Evolutionary conservation across 2,797 vertebrate species (phyloP).

Genomic region (Gymnocypris eckloni): DNA sequence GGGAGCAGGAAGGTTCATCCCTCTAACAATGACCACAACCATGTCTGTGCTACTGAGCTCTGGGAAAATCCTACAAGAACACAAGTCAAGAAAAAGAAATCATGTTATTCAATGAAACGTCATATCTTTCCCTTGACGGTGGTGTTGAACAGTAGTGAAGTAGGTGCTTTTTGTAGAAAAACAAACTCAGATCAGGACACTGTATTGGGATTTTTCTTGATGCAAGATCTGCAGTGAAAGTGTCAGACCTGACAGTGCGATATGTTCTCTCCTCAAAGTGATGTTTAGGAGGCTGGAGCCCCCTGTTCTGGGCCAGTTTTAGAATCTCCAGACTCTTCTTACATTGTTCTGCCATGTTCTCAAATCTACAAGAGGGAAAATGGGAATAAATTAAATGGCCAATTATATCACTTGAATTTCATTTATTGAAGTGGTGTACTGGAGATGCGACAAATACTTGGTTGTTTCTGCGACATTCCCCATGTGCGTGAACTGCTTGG

Average conservation of each 20-base stretch:
- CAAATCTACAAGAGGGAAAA: constrained; percentile 81
- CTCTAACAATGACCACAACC: constrained; percentile 91
- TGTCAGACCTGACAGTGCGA: constrained; percentile 86
- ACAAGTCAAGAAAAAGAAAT: neutral
- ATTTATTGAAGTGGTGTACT: neutral
- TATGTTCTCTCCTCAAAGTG: constrained; percentile 93
- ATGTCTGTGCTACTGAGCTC: constrained; percentile 97
- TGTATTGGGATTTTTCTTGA: neutral
- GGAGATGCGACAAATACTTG: constrained; percentile 78
- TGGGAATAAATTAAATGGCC: neutral
- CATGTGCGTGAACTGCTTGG: constrained; percentile 94
- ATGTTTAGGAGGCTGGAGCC: constrained; percentile 90
- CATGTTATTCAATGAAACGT: neutral
- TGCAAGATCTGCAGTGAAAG: neutral
- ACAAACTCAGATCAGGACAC: neutral
- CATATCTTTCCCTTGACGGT: constrained; percentile 1
- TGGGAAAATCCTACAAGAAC: constrained; percentile 88
- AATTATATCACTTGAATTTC: neutral
- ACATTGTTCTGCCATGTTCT: constrained; percentile 90
- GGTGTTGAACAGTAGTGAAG: neutral
- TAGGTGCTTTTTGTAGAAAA: neutral
- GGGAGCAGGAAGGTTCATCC: constrained; percentile 94
- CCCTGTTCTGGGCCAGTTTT: constrained; percentile 87
- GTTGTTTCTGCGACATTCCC: constrained; percentile 91
- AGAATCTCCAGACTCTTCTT: constrained; percentile 91